phyloP scores from a whole-genome alignment of 2,888 invertebrate genomes.

The Hydriomena furcata region DNA sequence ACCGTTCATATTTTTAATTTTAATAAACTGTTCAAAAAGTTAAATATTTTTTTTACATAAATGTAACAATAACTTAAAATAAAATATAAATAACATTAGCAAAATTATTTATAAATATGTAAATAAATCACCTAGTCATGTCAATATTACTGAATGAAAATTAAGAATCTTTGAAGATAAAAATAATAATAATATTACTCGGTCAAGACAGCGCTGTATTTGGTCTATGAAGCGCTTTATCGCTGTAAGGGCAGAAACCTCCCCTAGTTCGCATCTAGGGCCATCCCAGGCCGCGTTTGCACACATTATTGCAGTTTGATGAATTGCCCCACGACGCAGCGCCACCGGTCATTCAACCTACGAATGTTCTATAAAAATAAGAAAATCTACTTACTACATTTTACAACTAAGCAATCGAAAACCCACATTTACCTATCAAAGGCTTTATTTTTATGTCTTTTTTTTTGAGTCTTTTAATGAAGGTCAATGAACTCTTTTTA shows the following conservation, averaged over 20 bases:
- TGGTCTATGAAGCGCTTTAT: slow-evolving; percentile 57
- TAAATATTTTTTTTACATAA: no score
- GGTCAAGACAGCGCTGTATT: slow-evolving; percentile 28
- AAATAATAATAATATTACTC: slow-evolving; percentile 6
- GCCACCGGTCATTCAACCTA: slow-evolving; percentile 67
- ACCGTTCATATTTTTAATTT: not conserved
- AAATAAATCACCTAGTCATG: no score
- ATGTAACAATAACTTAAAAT: no score
- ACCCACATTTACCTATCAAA: no score
- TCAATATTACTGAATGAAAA: not conserved
- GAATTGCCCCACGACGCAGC: slow-evolving; percentile 60
- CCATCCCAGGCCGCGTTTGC: slow-evolving; percentile 63
- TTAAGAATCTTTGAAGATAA: no score
- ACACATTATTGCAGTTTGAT: slow-evolving; percentile 75
- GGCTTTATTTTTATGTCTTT: no score
- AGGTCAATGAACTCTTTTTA: no score
- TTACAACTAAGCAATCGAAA: slow-evolving; percentile 1
- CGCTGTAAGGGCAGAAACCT: slow-evolving; percentile 44
- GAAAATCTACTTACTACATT: slow-evolving; percentile 18
- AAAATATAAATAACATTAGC: no score
- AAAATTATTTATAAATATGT: no score
- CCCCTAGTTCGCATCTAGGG: slow-evolving; percentile 65
- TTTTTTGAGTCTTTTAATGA: no score
- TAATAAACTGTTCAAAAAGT: not conserved
- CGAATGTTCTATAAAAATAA: slow-evolving; percentile 30